Percentiles rank a stretch among this genome's conserved stretches.
These are phyloP conservation scores for Aramus guarauna DNA, from an alignment of 2,113 vertebrate genomes.

Conservation along the genomic window DNA sequence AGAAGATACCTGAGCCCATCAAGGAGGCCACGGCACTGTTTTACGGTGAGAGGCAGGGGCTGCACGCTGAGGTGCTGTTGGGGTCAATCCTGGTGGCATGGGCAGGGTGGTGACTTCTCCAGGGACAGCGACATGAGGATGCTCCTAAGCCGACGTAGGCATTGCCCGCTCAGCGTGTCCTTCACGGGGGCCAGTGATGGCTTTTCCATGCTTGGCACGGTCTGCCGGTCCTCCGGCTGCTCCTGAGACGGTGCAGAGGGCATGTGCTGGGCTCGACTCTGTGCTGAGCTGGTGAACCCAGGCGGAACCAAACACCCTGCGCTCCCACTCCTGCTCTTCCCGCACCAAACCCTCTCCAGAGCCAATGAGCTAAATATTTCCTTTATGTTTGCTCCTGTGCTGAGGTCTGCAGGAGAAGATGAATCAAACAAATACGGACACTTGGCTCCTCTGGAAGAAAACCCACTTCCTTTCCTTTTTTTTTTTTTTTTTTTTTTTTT, in stretches of 20 bases:
- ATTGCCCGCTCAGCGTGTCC: fast-evolving
- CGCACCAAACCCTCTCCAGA: not conserved
- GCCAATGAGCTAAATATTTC: not conserved
- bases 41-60: constrained; percentile 72
- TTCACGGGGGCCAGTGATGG: fast-evolving
- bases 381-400: not conserved
- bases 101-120: not conserved
- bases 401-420: not conserved
- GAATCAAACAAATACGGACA: not conserved
- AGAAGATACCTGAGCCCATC: constrained; percentile 88
- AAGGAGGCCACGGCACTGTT: constrained; percentile 93
- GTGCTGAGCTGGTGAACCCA: not conserved
- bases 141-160: not conserved
- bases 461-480: not conserved
- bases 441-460: not conserved
- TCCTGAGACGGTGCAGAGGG: fast-evolving
- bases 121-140: not conserved
- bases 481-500: not conserved
- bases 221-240: not conserved
- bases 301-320: not conserved
- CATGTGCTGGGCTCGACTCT: fast-evolving
- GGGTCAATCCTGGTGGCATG: fast-evolving
- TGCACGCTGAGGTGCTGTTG: fast-evolving
- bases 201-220: fast-evolving
- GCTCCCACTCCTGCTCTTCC: not conserved